These are phyloP conservation scores for Tachysurus vachellii DNA, from an alignment of 2,113 vertebrate genomes.

Conservation along the genomic window DNA sequence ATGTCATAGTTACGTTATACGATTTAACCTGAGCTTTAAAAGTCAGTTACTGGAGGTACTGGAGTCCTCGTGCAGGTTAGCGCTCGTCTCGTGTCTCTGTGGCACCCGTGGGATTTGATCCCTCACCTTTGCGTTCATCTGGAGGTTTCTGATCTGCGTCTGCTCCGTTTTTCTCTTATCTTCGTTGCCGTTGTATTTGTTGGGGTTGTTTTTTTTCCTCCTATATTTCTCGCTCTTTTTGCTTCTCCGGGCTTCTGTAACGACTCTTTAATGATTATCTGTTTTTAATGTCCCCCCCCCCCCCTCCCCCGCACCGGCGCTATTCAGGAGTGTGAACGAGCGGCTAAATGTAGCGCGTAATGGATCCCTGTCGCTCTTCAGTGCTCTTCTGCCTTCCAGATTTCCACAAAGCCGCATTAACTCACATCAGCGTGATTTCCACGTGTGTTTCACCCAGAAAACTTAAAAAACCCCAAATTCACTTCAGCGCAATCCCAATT, in stretches of 20 bases:
- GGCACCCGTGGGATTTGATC: background rate
- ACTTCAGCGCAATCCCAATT: conserved; percentile 30
- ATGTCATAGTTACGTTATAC: background rate
- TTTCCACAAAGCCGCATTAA: conserved; percentile 42
- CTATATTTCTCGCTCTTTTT: background rate
- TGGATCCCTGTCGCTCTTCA: conserved; percentile 51
- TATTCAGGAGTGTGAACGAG: conserved; percentile 53
- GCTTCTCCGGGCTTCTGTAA: conserved; percentile 56
- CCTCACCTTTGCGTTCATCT: background rate
- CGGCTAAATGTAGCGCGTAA: conserved; percentile 61
- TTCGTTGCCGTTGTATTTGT: conserved; percentile 14
- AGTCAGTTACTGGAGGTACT: no score
- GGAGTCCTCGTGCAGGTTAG: background rate
- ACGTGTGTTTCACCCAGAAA: conserved; percentile 35
- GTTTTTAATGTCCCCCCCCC: conserved; percentile 59
- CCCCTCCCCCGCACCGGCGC: conserved; percentile 24
- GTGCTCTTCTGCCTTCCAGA: conserved; percentile 27
- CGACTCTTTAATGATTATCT: conserved; percentile 63
- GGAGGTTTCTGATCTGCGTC: background rate
- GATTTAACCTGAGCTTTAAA: background rate
- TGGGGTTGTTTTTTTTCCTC: background rate
- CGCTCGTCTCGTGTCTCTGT: background rate
- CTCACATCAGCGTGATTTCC: conserved; percentile 41
- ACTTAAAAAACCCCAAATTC: background rate
- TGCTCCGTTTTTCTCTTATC: conserved; percentile 25